These are phyloP conservation scores for Polia nebulosa DNA, from an alignment of 2,888 invertebrate species.

Conservation along the genomic window DNA sequence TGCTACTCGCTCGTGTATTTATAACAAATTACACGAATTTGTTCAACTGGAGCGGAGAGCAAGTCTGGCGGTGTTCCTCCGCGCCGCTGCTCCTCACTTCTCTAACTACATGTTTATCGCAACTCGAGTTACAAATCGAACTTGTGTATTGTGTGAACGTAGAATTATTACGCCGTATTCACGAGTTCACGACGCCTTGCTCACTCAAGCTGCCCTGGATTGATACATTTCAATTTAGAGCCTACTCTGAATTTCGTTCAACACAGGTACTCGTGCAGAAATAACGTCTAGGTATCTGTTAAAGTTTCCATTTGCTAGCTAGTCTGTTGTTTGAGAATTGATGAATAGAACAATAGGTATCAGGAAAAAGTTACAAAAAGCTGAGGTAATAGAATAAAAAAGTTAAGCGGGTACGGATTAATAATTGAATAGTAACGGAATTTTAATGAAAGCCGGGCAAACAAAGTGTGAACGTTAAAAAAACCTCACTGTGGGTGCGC, in stretches of 20 bases:
- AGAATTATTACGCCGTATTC: conserved; percentile 71
- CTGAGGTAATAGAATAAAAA: conserved; percentile 8
- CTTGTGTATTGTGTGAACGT: conserved; percentile 73
- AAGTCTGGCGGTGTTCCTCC: conserved; percentile 71
- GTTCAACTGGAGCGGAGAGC: conserved; percentile 78
- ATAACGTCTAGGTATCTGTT: conserved; percentile 1
- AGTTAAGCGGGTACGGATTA: conserved; percentile 16
- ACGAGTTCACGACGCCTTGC: conserved; percentile 67
- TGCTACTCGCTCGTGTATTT: conserved; percentile 72
- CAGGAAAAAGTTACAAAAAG: conserved; percentile 7
- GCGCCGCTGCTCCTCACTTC: conserved; percentile 62
- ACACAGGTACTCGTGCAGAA: conserved; percentile 31
- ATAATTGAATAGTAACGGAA: conserved; percentile 47
- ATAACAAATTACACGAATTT: conserved; percentile 84
- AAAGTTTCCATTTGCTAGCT: conserved; percentile 11
- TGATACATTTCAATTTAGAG: conserved; percentile 65
- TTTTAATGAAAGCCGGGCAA: conserved; percentile 41
- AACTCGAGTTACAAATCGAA: conserved; percentile 76
- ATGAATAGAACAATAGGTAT: conserved; percentile 4
- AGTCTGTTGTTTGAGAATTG: conserved; percentile 14
- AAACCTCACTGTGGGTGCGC: conserved; percentile 24
- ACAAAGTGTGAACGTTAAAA: conserved; percentile 23
- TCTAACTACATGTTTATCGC: conserved; percentile 78
- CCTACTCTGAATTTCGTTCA: conserved; percentile 55
- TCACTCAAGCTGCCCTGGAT: conserved; percentile 62